Evolutionary conservation across 53 echinoderm and acorn worm genomes (phyloP), one percentile per base, ranked within the genome.

Genomic region (Paracentrotus lividus): DNA sequence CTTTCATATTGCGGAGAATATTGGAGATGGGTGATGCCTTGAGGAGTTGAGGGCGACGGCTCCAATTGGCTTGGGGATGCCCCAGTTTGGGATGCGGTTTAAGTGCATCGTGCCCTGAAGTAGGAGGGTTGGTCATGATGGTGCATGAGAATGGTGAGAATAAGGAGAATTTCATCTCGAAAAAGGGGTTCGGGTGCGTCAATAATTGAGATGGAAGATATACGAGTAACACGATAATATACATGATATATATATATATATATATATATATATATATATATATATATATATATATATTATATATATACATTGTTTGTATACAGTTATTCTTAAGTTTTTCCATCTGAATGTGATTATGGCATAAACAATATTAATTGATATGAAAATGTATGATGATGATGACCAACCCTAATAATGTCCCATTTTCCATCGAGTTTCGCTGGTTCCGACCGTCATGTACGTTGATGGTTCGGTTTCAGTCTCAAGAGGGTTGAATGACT

Each of bases 1-100:
- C 72, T 38, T 72, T 72, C 36, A 72, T 72, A 72, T 12, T 72
- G 40, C 38, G 72, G 72, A 72, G 72, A 72, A 72, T 72, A 18
- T 16, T 72, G 18, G 18, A 72, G 72, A 72, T 72, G 40, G 40
- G 40, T 72, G 27, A 6, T 32, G 40, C 72, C 40, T 40, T 13
- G 1, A 40, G 40, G 72, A 72, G 36, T 40, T 5, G 72, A 72
- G 40, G 64, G 40, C 36, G 72, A 72, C 72, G 72, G 40, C 72
- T 72, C 40, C 72, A 33, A 33, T 33, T 67, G 12, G 64, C 57
- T 57, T 10, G 29, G 31, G 66, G 66, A 66, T 32, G 66, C 66
- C 32, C 29, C 32, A 32, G 66, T 32, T 10, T 29, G 18, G 69
- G 72, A 40, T 40, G 72, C 72, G 72, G 36, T 72, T 72, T 57